These are phyloP conservation scores for Hydrochoerus hydrochaeris DNA, from an alignment of 2,113 vertebrate species.

Conservation along the genomic window DNA sequence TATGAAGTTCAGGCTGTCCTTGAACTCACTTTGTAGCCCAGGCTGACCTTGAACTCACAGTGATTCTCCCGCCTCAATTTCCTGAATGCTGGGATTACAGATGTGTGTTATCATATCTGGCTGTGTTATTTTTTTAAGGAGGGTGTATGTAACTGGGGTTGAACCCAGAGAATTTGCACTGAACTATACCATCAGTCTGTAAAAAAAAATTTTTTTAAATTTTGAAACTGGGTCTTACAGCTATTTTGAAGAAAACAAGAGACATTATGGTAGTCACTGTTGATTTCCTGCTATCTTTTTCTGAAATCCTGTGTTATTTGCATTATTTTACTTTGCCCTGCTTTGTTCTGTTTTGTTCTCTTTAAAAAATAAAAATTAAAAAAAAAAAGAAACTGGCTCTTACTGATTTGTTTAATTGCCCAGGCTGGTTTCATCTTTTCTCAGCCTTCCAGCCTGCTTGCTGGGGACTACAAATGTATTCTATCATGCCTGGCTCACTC, in stretches of 20 bases:
- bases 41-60: background rate
- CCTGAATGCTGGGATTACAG: background rate
- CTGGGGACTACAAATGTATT: background rate
- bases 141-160: background rate
- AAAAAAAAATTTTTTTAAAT: background rate
- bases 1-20: too few species aligned
- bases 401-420: background rate
- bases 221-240: background rate
- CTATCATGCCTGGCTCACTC: background rate
- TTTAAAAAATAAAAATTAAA: too few species aligned
- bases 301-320: too few species aligned
- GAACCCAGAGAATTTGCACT: background rate
- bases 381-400: too few species aligned
- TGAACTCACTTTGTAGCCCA: too few species aligned
- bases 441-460: background rate
- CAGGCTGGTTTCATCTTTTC: background rate
- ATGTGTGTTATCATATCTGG: background rate
- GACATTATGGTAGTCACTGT: too few species aligned
- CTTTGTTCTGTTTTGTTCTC: too few species aligned
- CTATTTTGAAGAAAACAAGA: too few species aligned
- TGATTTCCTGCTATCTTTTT: too few species aligned
- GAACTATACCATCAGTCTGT: background rate
- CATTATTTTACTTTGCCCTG: too few species aligned
- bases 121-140: background rate
- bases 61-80: background rate